A percentile compares a stretch with the other conserved stretches of the same genome.
Conservation (phyloP, 2,797 vertebrate genomes). For the Acanthornis magna region DNA sequence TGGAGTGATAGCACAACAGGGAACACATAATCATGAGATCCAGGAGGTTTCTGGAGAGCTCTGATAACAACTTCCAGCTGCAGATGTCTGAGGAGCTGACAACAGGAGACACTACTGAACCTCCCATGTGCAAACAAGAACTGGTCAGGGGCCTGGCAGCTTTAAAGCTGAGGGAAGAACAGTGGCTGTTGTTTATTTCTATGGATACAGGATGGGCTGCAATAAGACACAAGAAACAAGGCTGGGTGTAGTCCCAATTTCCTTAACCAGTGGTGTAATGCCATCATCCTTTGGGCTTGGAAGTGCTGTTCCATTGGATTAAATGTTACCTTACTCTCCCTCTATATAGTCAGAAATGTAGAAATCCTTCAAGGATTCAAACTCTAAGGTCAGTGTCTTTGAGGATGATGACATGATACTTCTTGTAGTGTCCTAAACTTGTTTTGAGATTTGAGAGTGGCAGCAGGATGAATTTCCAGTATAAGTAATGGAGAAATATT, state of each 20-base stretch:
- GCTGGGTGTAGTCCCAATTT: not conserved
- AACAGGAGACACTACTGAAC: fast-evolving
- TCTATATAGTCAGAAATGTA: not conserved
- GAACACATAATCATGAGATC: not conserved
- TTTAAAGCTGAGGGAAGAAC: not conserved
- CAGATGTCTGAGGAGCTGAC: not conserved
- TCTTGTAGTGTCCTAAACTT: not conserved
- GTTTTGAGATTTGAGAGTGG: not conserved
- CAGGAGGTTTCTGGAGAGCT: not conserved
- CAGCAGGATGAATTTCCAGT: not conserved
- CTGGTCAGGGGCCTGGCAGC: not conserved
- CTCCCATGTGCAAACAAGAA: fast-evolving
- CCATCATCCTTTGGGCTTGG: not conserved
- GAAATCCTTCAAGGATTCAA: not conserved
- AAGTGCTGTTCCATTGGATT: not conserved
- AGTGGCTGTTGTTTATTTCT: not conserved
- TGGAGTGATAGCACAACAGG: not conserved
- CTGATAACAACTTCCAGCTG: not conserved
- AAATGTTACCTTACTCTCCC: not conserved
- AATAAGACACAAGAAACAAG: not conserved
- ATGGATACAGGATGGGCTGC: not conserved
- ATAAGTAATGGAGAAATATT: not conserved
- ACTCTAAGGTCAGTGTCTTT: not conserved
- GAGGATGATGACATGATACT: not conserved
- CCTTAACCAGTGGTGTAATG: not conserved